Evolutionary conservation across 92 coral and sea anemone genomes (phyloP).

Genomic region (Parazoanthus swiftii): DNA sequence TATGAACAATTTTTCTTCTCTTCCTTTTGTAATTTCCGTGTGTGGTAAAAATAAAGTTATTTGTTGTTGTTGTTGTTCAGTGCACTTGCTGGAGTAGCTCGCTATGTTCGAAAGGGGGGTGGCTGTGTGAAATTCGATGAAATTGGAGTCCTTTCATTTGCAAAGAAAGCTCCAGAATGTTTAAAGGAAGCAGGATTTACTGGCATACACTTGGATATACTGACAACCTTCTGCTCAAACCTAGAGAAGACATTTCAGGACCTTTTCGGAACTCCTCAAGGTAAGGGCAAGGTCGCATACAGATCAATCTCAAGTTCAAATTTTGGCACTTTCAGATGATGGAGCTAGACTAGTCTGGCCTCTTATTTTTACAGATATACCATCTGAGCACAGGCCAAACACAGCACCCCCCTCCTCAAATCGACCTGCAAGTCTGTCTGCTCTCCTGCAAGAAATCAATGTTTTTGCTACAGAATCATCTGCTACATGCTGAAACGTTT

Average conservation of each 20-base stretch:
- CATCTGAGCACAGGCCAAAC: background rate
- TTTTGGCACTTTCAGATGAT: background rate
- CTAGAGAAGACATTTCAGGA: conserved; percentile 4
- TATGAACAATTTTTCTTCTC: too few species aligned
- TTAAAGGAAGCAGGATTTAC: conserved; percentile 48
- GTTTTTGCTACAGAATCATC: background rate
- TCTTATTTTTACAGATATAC: background rate
- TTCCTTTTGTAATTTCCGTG: too few species aligned
- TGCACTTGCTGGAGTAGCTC: background rate
- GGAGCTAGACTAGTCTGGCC: background rate
- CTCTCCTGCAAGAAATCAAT: background rate
- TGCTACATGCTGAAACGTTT: background rate
- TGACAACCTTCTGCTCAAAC: conserved; percentile 16
- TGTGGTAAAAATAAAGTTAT: too few species aligned
- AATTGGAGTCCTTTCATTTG: conserved; percentile 54
- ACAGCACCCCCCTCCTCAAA: background rate
- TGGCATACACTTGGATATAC: conserved; percentile 46
- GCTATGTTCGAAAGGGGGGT: conserved; percentile 29
- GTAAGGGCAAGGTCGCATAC: background rate
- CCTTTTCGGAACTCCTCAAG: conserved; percentile 23
- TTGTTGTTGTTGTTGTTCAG: too few species aligned
- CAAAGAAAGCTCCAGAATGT: conserved; percentile 43
- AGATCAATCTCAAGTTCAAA: background rate
- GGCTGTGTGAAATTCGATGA: conserved; percentile 57
- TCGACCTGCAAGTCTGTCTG: background rate